phyloP scores from a whole-genome alignment of 1,140 invertebrate species.

The Pogonognathellus flavescens region DNA sequence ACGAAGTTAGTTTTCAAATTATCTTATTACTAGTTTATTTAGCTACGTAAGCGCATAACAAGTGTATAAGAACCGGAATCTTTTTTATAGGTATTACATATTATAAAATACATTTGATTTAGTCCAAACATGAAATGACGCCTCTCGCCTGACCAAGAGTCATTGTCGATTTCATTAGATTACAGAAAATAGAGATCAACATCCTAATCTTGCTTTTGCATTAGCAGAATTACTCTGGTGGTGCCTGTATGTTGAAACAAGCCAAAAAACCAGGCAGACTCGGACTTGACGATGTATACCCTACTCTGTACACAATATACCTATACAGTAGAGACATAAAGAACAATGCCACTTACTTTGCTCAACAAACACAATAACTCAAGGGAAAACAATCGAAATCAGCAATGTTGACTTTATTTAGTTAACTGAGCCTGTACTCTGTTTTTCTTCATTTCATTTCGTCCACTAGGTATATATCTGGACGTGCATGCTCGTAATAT shows the following conservation, averaged over 20 bases:
- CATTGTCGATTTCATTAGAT: conserved; percentile 40
- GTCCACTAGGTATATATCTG: background rate
- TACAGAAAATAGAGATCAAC: conserved; percentile 26
- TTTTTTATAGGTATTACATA: background rate
- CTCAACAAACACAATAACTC: conserved; percentile 31
- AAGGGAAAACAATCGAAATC: conserved; percentile 14
- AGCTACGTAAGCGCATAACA: too few species aligned
- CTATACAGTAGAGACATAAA: background rate
- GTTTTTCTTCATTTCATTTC: conserved; percentile 39
- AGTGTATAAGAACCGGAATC: background rate
- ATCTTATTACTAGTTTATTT: too few species aligned
- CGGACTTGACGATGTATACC: too few species aligned
- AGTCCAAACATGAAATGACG: conserved; percentile 5
- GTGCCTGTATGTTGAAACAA: background rate
- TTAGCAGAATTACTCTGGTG: conserved; percentile 37
- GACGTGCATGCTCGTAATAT: background rate
- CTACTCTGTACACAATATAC: background rate
- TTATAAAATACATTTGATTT: too few species aligned
- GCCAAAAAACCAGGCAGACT: background rate
- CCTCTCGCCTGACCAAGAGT: conserved; percentile 36
- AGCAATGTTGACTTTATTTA: conserved; percentile 43
- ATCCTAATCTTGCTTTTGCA: conserved; percentile 34
- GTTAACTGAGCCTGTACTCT: conserved; percentile 22
- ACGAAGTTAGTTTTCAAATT: too few species aligned
- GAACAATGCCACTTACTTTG: background rate